phyloP scores from a whole-genome alignment of 2,888 invertebrate species.

The Ceraclea dissimilis region DNA sequence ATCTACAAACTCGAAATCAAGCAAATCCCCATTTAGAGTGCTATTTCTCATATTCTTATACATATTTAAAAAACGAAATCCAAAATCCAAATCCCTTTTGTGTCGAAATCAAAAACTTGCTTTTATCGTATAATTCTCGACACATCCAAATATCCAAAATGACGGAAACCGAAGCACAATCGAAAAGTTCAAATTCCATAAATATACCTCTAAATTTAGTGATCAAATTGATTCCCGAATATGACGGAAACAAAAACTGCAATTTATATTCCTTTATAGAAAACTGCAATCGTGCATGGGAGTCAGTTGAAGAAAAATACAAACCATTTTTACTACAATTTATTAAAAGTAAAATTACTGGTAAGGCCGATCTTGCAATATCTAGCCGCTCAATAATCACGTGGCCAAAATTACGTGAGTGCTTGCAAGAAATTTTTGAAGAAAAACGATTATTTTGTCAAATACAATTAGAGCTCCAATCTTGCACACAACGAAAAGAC shows the following conservation, averaged over 20 bases:
- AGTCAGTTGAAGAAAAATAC: neutral
- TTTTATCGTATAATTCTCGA: too few relatives aligned
- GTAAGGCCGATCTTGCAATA: neutral
- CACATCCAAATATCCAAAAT: too few relatives aligned
- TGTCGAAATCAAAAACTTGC: too few relatives aligned
- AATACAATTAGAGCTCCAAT: constrained; percentile 1
- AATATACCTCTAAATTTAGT: neutral
- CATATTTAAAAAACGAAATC: too few relatives aligned
- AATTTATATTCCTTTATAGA: constrained; percentile 6
- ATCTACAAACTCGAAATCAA: too few relatives aligned
- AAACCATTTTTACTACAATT: constrained; percentile 1
- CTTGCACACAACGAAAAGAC: neutral
- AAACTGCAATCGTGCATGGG: neutral
- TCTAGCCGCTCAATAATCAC: neutral
- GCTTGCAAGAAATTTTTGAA: constrained; percentile 2
- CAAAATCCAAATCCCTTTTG: too few relatives aligned
- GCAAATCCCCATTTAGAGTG: too few relatives aligned
- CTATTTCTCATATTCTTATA: too few relatives aligned
- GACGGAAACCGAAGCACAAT: too few relatives aligned
- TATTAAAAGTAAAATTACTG: constrained; percentile 2
- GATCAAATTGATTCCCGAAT: neutral
- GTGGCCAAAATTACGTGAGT: neutral
- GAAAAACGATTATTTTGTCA: neutral
- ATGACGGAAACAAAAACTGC: neutral
- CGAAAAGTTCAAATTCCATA: too few relatives aligned